A percentile compares a stretch with the other conserved stretches of the same genome.
These are phyloP conservation scores for Bicyclus anynana DNA, from an alignment of 1,140 invertebrate genomes.

Conservation along the genomic window DNA sequence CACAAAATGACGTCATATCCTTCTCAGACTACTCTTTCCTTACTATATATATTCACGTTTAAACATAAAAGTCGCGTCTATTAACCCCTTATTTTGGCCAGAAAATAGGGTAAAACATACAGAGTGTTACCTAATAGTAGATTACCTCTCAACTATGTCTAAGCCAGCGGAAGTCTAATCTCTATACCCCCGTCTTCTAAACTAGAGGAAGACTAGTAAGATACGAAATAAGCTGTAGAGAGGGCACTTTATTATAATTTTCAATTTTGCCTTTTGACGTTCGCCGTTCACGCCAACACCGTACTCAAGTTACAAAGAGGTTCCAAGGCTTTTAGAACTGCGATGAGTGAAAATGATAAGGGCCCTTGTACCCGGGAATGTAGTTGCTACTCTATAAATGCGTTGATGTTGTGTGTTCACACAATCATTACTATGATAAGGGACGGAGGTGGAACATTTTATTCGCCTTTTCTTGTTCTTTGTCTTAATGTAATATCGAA, in stretches of 20 bases:
- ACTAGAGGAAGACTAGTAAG: too few species aligned
- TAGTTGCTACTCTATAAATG: conserved; percentile 1
- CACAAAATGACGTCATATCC: too few species aligned
- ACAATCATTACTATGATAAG: background rate
- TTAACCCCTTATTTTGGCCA: too few species aligned
- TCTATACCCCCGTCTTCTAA: too few species aligned
- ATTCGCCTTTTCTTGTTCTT: background rate
- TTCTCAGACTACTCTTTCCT: too few species aligned
- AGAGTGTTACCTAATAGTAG: too few species aligned
- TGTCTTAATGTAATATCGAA: background rate
- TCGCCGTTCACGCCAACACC: background rate
- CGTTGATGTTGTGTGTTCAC: background rate
- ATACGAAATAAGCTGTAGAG: background rate
- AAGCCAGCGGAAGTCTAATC: too few species aligned
- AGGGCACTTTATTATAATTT: background rate
- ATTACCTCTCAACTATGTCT: too few species aligned
- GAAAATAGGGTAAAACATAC: too few species aligned
- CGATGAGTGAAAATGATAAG: conserved; percentile 7
- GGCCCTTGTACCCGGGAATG: background rate
- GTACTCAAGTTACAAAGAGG: background rate
- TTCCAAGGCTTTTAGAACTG: background rate
- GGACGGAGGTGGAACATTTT: background rate
- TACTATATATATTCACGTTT: too few species aligned
- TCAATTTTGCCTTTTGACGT: background rate
- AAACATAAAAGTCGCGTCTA: too few species aligned